phyloP scores from a whole-genome alignment of 2,797 vertebrate genomes.

The Alauda arvensis region DNA sequence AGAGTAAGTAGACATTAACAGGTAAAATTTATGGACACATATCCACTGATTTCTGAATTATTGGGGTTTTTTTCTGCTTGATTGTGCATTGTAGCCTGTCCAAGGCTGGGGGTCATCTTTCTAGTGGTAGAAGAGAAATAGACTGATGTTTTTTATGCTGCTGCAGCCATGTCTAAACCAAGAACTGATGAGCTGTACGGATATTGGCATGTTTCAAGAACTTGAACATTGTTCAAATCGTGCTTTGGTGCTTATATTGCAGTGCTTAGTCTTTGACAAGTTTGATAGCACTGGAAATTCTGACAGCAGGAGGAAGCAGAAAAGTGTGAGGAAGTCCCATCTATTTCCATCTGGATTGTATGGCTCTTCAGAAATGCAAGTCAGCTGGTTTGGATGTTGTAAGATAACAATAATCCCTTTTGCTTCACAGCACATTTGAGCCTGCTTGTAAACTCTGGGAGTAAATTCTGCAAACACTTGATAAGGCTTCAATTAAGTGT shows the following conservation, averaged over 20 bases:
- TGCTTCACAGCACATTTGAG: neutral
- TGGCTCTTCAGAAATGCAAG: neutral
- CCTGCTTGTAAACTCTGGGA: neutral
- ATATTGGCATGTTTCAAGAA: neutral
- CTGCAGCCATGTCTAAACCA: neutral
- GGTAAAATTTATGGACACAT: neutral
- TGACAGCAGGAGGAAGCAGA: neutral
- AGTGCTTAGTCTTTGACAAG: neutral
- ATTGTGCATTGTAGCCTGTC: neutral
- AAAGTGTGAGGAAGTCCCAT: neutral
- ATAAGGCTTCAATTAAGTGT: slow-evolving; percentile 37
- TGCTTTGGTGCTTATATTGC: neutral
- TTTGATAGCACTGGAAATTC: neutral
- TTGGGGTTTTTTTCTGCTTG: neutral
- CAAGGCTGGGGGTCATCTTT: neutral
- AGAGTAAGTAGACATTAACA: neutral
- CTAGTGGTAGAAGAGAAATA: neutral
- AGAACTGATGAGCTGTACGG: neutral
- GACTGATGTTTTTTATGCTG: neutral
- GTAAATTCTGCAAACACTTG: neutral
- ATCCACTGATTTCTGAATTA: neutral
- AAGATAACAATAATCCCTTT: neutral
- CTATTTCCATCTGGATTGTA: neutral
- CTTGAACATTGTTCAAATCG: neutral
- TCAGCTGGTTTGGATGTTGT: neutral